phyloP scores from a whole-genome alignment of 2,888 invertebrate genomes.

The Lepetodrilus schrolli region DNA sequence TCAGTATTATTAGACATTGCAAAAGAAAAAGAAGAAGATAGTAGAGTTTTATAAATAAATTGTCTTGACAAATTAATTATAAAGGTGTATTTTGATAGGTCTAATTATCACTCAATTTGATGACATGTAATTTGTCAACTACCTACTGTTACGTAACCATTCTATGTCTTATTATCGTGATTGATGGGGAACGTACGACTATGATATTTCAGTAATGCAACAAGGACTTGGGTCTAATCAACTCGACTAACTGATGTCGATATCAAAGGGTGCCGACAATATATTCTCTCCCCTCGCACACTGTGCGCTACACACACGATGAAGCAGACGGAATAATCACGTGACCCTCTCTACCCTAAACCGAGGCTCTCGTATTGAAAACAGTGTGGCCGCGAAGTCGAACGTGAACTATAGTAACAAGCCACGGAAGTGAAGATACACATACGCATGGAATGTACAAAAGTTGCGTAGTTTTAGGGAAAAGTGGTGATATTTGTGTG shows the following conservation, averaged over 20 bases:
- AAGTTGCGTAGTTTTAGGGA: neutral
- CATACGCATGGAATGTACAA: neutral
- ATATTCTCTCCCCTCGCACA: slow-evolving; percentile 15
- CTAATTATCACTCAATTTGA: neutral
- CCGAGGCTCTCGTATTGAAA: slow-evolving; percentile 2
- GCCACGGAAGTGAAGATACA: neutral
- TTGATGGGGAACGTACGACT: neutral
- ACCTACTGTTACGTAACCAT: neutral
- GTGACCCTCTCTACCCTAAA: neutral
- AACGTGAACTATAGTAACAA: slow-evolving; percentile 3
- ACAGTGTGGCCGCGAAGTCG: slow-evolving; percentile 25
- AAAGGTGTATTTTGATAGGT: neutral
- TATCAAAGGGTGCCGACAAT: slow-evolving; percentile 26
- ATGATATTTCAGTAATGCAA: neutral
- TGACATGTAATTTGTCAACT: neutral
- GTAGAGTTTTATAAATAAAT: no score
- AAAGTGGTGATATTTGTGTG: neutral
- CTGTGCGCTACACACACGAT: neutral
- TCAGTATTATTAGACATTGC: neutral
- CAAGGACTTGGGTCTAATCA: slow-evolving; percentile 6
- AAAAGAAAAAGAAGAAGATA: no score
- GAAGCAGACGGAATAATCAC: neutral
- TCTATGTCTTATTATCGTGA: neutral
- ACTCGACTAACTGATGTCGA: slow-evolving; percentile 1
- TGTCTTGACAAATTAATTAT: neutral